These are phyloP conservation scores for Coccyzus lansbergi DNA, from an alignment of 2,797 vertebrate genomes.

Conservation along the genomic window DNA sequence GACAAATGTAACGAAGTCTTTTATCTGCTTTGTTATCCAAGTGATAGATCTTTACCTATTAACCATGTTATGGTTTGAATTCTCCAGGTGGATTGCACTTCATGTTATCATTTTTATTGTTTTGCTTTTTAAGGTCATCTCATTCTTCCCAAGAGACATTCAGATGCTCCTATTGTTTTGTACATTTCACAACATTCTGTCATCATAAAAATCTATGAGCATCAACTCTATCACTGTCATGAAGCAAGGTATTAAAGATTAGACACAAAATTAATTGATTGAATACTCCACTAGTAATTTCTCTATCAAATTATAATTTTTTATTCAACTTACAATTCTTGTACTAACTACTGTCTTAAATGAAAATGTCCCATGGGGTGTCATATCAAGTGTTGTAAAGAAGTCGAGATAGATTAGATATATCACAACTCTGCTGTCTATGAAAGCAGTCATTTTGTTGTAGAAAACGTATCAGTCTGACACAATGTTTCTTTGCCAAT, in stretches of 20 bases:
- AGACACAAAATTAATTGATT: neutral
- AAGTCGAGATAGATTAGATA: neutral
- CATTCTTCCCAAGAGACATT: neutral
- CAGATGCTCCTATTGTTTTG: neutral
- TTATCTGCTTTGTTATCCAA: neutral
- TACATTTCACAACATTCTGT: neutral
- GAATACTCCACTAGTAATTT: neutral
- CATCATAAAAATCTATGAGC: neutral
- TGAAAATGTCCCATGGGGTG: neutral
- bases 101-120: neutral
- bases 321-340: neutral
- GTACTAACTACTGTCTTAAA: neutral
- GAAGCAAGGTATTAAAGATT: neutral
- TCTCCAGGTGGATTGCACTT: neutral
- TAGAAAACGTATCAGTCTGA: neutral
- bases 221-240: neutral
- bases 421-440: neutral
- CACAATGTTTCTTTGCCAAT: neutral
- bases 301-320: neutral
- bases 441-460: neutral
- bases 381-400: neutral
- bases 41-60: neutral
- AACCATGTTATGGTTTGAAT: neutral
- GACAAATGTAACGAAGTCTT: neutral
- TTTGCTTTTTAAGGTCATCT: neutral